Conservation (phyloP, 2,113 vertebrate species). For the Cathartes aura region DNA sequence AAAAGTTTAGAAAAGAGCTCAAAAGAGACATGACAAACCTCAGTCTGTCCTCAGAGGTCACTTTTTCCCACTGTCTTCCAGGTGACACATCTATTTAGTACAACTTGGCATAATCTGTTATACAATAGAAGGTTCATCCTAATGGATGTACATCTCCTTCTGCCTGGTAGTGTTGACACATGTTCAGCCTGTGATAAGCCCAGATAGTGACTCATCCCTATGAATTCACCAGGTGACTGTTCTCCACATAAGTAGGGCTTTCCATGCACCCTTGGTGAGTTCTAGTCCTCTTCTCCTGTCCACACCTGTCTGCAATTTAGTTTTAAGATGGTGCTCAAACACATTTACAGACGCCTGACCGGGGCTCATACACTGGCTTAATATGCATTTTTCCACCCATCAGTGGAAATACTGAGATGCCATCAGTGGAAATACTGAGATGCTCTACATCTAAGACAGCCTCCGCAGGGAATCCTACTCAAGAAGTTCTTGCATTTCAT, state of each 20-base stretch:
- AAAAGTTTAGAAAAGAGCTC: background rate
- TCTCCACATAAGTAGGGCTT: background rate
- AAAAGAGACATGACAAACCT: background rate
- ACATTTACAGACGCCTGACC: background rate
- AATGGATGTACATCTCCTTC: background rate
- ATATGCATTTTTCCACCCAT: background rate
- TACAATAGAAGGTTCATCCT: background rate
- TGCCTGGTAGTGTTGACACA: background rate
- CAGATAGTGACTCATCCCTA: background rate
- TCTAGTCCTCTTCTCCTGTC: background rate
- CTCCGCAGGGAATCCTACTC: background rate
- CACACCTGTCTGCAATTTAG: background rate
- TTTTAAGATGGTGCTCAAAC: background rate
- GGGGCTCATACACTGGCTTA: rapidly evolving
- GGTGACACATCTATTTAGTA: background rate
- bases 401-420: background rate
- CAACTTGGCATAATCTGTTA: background rate
- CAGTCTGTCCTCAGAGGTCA: background rate
- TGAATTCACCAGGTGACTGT: background rate
- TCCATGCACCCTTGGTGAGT: background rate
- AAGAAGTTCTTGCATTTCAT: background rate
- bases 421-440: background rate
- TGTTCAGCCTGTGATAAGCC: background rate
- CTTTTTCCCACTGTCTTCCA: background rate
- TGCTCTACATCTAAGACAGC: background rate